Percentiles rank a stretch among this genome's conserved stretches.
Evolutionary conservation across 1,140 invertebrate species (phyloP).

Genomic region (Kradibia gibbosae): DNA sequence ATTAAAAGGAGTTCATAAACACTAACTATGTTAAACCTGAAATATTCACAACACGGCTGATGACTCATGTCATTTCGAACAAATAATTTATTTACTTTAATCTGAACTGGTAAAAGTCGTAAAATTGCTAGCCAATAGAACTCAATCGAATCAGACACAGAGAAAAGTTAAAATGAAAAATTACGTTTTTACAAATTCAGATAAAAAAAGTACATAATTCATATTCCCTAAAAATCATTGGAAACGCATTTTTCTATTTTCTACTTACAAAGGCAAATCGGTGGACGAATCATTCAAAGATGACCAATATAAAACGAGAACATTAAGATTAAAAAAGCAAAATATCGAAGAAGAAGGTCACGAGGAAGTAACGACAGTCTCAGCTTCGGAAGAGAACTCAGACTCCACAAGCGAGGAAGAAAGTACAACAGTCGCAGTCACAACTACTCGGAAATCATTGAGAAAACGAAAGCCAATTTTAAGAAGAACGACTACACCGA

Average conservation of each 20-base stretch:
- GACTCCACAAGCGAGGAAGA: neutral
- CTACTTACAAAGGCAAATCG: constrained; percentile 47
- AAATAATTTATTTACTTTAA: neutral
- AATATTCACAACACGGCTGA: neutral
- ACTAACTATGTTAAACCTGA: neutral
- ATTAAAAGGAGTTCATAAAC: neutral
- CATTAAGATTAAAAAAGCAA: neutral
- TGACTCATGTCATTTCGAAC: neutral
- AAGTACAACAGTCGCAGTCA: neutral
- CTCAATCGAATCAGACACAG: too few relatives aligned
- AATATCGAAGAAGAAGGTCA: neutral
- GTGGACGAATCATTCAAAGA: constrained; percentile 32
- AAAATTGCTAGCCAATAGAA: too few relatives aligned
- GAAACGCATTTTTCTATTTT: constrained; percentile 45
- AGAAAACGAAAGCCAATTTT: neutral
- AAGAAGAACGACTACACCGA: neutral
- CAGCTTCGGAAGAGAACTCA: neutral
- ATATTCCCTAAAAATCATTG: constrained; percentile 30
- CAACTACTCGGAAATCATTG: neutral
- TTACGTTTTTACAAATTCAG: neutral
- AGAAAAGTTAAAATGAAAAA: too few relatives aligned
- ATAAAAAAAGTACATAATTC: neutral
- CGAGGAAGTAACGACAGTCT: neutral
- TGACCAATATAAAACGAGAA: neutral
- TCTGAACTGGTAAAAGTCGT: neutral